phyloP scores from a whole-genome alignment of 2,797 vertebrate species.

The Alca torda region DNA sequence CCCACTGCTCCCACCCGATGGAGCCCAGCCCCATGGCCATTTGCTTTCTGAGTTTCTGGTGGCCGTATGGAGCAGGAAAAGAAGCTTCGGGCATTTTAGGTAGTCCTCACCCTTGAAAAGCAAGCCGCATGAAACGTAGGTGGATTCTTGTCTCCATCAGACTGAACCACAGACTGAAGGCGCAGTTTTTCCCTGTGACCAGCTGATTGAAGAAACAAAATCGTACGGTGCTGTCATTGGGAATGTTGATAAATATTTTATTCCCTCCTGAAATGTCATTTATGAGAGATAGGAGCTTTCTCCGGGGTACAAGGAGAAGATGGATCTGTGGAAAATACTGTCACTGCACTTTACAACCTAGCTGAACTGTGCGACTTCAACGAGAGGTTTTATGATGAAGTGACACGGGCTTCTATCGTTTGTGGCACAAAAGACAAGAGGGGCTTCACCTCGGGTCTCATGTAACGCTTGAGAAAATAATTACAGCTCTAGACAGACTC shows the following conservation, averaged over 20 bases:
- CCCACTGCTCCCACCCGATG: fast-evolving
- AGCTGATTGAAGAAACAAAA: not conserved
- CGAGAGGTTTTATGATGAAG: not conserved
- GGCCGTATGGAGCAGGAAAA: fast-evolving
- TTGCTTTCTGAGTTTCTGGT: not conserved
- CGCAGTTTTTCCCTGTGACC: not conserved
- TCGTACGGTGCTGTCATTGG: not conserved
- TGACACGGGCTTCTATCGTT: not conserved
- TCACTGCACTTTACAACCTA: not conserved
- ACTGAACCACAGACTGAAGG: not conserved
- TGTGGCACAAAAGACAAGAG: not conserved
- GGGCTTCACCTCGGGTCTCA: not conserved
- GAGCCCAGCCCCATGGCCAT: not conserved
- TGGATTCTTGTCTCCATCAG: not conserved
- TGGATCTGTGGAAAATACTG: not conserved
- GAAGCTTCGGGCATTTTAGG: not conserved
- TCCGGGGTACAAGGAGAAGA: not conserved
- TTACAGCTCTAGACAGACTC: not conserved
- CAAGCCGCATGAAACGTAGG: not conserved
- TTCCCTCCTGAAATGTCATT: not conserved
- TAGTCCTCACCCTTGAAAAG: not conserved
- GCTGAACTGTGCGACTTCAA: not conserved
- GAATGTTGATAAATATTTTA: not conserved
- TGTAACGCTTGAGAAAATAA: not conserved
- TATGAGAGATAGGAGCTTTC: not conserved